phyloP scores from a whole-genome alignment of 2,797 vertebrate species.

The Distichodus sexfasciatus region DNA sequence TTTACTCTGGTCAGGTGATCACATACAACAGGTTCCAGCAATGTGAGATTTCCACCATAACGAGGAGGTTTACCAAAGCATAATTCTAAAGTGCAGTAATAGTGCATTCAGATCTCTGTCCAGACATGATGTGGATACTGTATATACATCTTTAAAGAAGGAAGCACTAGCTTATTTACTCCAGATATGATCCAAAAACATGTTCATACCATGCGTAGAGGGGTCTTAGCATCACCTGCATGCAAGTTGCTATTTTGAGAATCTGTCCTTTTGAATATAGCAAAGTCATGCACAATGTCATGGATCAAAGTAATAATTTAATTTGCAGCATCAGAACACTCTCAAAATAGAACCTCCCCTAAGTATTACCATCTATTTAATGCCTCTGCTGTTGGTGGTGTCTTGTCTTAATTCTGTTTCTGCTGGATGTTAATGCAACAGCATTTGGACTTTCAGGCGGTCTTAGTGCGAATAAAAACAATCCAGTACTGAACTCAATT shows the following conservation, averaged over 20 bases:
- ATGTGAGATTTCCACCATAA: no score
- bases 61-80: no score
- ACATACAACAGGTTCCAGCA: no score
- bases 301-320: not conserved
- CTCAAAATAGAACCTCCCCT: not conserved
- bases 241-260: conserved; percentile 2
- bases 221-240: no score
- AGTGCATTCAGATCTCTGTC: no score
- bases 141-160: no score
- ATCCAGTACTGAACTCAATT: conserved; percentile 9
- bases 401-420: conserved; percentile 24
- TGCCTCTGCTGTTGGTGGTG: not conserved
- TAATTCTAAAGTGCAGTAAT: no score
- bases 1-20: no score
- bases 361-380: conserved; percentile 1
- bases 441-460: conserved; percentile 6
- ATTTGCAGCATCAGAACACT: not conserved
- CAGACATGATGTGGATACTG: no score
- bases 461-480: conserved; percentile 7
- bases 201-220: no score
- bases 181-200: no score
- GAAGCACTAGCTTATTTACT: no score
- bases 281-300: not conserved
- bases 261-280: not conserved
- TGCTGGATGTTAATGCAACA: conserved; percentile 6